phyloP scores from a whole-genome alignment of 2,797 vertebrate genomes.

The Micromesistius poutassou region DNA sequence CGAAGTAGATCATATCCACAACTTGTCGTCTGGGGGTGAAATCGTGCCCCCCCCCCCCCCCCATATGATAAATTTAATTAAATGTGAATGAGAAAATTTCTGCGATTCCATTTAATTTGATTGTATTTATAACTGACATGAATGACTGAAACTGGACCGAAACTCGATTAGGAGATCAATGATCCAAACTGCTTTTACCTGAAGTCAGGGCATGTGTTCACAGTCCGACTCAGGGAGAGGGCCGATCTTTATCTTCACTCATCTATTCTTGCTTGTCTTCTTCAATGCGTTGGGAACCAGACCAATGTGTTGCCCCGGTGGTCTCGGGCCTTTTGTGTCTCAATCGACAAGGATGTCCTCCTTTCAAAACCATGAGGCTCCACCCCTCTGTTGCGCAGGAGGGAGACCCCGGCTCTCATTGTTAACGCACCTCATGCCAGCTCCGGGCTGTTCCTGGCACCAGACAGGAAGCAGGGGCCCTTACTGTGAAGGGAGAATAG shows the following conservation, averaged over 20 bases:
- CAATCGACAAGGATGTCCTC: background rate
- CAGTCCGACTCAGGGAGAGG: background rate
- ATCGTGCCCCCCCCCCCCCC: too few species aligned
- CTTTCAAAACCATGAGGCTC: background rate
- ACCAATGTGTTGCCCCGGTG: background rate
- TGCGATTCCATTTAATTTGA: background rate
- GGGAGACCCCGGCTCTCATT: background rate
- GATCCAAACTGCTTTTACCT: background rate
- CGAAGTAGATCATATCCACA: too few species aligned
- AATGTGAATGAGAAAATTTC: background rate
- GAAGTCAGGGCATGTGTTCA: background rate
- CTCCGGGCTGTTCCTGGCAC: background rate
- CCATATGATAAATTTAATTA: too few species aligned
- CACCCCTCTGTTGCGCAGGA: background rate
- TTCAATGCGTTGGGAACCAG: background rate
- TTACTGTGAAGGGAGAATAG: background rate
- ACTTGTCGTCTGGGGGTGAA: too few species aligned
- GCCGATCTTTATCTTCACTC: background rate
- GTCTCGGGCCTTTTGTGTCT: background rate
- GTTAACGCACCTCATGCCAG: background rate
- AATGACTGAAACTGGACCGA: background rate
- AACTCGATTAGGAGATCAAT: background rate
- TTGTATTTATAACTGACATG: too few species aligned
- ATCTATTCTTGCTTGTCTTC: background rate
- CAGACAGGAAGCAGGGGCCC: slow-evolving; percentile 2